Evolutionary conservation across 2,113 vertebrate genomes (phyloP).

Genomic region (Paradisaea rubra): DNA sequence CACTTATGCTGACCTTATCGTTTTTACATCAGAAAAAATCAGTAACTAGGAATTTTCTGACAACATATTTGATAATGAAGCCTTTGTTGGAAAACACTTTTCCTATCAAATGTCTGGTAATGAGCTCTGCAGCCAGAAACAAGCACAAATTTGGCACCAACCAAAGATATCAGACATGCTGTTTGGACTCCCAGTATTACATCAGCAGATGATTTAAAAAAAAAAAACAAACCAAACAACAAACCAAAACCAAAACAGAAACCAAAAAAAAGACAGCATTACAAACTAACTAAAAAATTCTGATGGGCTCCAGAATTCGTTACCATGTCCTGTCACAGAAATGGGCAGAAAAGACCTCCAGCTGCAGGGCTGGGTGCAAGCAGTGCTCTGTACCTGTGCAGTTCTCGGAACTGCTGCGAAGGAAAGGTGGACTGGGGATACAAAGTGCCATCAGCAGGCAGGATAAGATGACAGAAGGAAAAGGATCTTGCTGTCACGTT

Average conservation of each 20-base stretch:
- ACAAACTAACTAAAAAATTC: background rate
- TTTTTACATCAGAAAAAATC: background rate
- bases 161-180: background rate
- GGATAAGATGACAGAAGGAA: slow-evolving; percentile 4
- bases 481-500: background rate
- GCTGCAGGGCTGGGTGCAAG: background rate
- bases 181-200: background rate
- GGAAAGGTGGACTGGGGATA: background rate
- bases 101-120: background rate
- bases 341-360: background rate
- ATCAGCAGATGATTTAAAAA: background rate
- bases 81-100: background rate
- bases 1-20: background rate
- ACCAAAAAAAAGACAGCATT: background rate
- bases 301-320: background rate
- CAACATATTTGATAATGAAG: background rate
- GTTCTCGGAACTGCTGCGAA: background rate
- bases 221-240: too few relatives aligned
- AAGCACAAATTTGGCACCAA: background rate
- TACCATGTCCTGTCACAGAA: background rate
- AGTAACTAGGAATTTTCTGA: background rate
- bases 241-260: background rate
- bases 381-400: background rate
- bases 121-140: background rate
- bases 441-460: background rate